A percentile compares a stretch with the other conserved stretches of the same genome.
phyloP scores from a whole-genome alignment of 2,113 vertebrate species.

The Tursiops truncatus region DNA sequence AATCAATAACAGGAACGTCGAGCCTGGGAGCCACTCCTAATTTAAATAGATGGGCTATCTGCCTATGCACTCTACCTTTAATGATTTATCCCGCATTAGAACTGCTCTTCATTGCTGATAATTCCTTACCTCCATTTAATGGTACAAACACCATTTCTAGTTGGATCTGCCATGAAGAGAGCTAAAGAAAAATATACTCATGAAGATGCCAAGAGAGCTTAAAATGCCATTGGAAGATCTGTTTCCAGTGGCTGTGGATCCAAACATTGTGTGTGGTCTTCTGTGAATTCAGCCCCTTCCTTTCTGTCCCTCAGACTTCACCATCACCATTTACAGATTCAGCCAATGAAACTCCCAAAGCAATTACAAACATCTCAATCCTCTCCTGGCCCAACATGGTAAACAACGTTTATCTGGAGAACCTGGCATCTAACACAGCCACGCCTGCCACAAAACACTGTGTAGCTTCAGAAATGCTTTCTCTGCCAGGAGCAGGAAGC shows the following conservation, averaged over 20 bases:
- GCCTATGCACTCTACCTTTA: background rate
- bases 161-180: background rate
- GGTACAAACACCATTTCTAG: background rate
- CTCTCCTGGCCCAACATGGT: background rate
- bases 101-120: background rate
- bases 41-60: background rate
- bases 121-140: background rate
- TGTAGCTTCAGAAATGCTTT: background rate
- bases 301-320: background rate
- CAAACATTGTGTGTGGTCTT: background rate
- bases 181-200: background rate
- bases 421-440: rapidly evolving
- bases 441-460: background rate
- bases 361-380: background rate
- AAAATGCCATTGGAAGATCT: background rate
- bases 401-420: background rate
- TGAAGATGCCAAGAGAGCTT: background rate
- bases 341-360: background rate
- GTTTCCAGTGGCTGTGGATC: background rate
- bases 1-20: background rate
- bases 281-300: background rate
- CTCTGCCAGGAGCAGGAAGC: background rate
- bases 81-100: background rate
- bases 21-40: background rate
- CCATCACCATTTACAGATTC: background rate